These are phyloP conservation scores for Hartigia nigra DNA, from an alignment of 2,888 invertebrate species.

Conservation along the genomic window DNA sequence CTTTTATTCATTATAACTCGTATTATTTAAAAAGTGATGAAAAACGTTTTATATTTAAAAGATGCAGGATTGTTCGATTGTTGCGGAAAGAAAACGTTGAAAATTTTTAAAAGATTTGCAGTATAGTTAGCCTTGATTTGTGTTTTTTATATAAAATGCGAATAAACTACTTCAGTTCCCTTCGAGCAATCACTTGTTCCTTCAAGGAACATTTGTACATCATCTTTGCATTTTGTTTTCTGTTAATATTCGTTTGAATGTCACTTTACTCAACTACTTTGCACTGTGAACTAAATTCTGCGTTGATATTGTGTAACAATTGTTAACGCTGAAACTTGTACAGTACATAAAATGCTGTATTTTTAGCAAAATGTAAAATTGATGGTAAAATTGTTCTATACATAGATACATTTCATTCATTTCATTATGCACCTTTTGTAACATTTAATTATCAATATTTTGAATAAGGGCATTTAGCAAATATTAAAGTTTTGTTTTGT, in stretches of 20 bases:
- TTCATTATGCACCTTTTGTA: not conserved
- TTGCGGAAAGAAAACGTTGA: not conserved
- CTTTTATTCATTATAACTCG: not conserved
- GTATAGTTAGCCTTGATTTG: not conserved
- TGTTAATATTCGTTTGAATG: not conserved
- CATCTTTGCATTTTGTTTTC: not conserved
- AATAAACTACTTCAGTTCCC: not conserved
- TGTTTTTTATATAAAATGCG: not conserved
- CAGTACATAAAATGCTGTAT: not conserved
- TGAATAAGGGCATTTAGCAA: not conserved
- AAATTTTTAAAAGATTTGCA: not conserved
- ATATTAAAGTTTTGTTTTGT: not conserved
- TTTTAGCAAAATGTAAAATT: not conserved
- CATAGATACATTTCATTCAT: not conserved
- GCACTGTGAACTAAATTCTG: not conserved
- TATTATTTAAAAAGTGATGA: not conserved
- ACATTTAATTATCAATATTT: not conserved
- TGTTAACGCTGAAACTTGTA: not conserved
- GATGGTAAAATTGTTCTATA: not conserved
- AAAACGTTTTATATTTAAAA: not conserved
- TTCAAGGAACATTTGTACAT: not conserved
- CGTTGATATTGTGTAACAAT: not conserved
- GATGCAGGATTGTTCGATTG: not conserved
- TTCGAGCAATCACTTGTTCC: not conserved
- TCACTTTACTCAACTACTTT: not conserved